Percentiles rank a stretch among this genome's conserved stretches.
phyloP scores from a whole-genome alignment of 92 coral and sea anemone species.

The Palythoa heliodiscus region DNA sequence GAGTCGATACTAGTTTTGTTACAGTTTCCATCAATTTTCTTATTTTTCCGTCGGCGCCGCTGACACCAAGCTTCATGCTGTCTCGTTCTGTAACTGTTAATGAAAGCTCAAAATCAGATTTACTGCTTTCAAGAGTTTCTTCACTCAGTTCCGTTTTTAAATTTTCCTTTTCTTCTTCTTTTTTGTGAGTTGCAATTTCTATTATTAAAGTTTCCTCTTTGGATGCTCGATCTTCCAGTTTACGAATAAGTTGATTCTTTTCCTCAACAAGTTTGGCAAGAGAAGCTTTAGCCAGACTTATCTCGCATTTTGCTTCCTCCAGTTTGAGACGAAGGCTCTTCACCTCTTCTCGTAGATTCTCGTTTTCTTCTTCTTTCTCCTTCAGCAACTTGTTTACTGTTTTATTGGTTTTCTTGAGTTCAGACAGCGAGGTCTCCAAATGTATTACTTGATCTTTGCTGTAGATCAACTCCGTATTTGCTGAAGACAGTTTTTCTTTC shows the following conservation, averaged over 20 bases:
- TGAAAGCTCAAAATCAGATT: conserved; percentile 3
- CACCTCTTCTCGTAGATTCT: not conserved
- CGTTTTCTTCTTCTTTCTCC: conserved; percentile 22
- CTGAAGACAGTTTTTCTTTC: conserved; percentile 4
- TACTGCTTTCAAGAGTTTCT: not conserved
- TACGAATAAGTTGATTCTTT: conserved; percentile 15
- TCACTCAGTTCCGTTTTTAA: not conserved
- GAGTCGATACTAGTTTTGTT: not conserved
- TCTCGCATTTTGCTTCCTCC: not conserved
- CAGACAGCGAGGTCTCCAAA: conserved; percentile 18
- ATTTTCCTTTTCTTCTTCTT: not conserved
- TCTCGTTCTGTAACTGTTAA: conserved; percentile 14
- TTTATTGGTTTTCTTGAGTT: conserved; percentile 6
- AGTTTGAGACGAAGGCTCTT: not conserved
- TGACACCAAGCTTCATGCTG: not conserved
- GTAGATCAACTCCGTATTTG: not conserved
- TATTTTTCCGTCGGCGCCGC: not conserved
- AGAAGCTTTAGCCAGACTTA: not conserved
- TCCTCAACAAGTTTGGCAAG: not conserved
- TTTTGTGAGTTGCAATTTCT: not conserved
- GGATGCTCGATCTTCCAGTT: not conserved
- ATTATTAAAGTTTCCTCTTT: not conserved
- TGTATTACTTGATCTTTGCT: conserved; percentile 21
- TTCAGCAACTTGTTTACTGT: not conserved
- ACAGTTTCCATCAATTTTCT: not conserved